Percentiles rank a stretch among this genome's conserved stretches.
phyloP scores from a whole-genome alignment of 2,888 invertebrate species.

The Ligdia adustata region DNA sequence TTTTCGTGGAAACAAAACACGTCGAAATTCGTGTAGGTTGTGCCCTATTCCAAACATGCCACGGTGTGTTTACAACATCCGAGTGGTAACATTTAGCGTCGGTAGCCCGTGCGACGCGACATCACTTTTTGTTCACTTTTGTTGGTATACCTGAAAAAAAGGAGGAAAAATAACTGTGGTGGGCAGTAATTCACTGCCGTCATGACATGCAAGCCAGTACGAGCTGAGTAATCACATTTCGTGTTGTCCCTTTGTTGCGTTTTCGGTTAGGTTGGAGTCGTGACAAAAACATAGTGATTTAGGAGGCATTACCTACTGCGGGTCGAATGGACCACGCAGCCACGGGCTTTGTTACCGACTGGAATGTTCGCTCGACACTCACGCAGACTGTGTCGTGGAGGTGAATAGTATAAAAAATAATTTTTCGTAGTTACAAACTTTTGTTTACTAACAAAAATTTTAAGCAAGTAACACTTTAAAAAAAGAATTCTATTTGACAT shows the following conservation, averaged over 20 bases:
- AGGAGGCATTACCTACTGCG: conserved; percentile 51
- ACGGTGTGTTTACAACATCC: conserved; percentile 61
- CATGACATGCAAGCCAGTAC: conserved; percentile 69
- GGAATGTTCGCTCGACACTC: background rate
- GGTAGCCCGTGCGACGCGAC: conserved; percentile 53
- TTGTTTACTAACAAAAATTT: background rate
- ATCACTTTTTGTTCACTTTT: conserved; percentile 68
- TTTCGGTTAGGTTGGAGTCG: conserved; percentile 48
- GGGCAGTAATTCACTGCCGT: conserved; percentile 68
- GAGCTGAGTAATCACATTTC: conserved; percentile 77
- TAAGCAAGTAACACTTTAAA: background rate
- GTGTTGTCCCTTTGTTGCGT: conserved; percentile 71
- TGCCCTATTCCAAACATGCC: conserved; percentile 57
- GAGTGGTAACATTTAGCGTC: conserved; percentile 64
- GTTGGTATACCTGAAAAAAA: conserved; percentile 65
- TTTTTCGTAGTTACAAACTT: background rate
- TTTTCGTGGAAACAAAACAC: conserved; percentile 19
- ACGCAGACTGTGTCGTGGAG: no score
- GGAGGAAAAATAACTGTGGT: conserved; percentile 34
- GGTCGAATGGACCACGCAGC: conserved; percentile 26
- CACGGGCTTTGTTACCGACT: conserved; percentile 9
- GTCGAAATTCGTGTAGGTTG: conserved; percentile 33
- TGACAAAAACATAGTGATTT: conserved; percentile 64
- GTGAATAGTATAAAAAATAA: no score
- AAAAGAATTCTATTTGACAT: no score